Conservation (phyloP, 2,113 vertebrate genomes). For the Morone chrysops region DNA sequence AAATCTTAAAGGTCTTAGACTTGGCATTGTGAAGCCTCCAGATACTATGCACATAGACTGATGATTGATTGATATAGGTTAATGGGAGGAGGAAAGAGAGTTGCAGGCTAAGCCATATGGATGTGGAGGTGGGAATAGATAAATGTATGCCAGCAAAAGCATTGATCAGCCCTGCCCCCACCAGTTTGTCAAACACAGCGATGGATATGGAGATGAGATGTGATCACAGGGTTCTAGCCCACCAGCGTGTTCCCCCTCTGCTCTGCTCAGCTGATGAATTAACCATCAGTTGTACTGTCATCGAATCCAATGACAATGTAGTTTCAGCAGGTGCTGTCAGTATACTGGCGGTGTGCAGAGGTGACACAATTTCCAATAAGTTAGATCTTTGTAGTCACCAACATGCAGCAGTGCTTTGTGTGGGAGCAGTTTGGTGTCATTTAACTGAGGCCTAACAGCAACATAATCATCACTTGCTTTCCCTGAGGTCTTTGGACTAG, state of each 20-base stretch:
- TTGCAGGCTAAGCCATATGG: slow-evolving; percentile 28
- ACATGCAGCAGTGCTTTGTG: background rate
- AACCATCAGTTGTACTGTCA: slow-evolving; percentile 22
- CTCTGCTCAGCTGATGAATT: slow-evolving; percentile 46
- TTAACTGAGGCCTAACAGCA: background rate
- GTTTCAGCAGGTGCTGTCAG: slow-evolving; percentile 18
- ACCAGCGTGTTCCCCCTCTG: slow-evolving; percentile 8
- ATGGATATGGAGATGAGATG: slow-evolving; percentile 44
- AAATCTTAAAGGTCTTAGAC: background rate
- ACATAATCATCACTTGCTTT: background rate
- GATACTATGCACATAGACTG: background rate
- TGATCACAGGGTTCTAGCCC: slow-evolving; percentile 37
- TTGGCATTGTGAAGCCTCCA: slow-evolving; percentile 1
- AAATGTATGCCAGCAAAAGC: background rate
- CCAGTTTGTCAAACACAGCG: background rate
- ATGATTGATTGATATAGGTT: slow-evolving; percentile 37
- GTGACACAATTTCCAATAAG: background rate
- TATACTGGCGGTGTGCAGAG: background rate
- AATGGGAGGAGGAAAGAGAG: background rate
- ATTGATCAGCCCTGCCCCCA: slow-evolving; percentile 39
- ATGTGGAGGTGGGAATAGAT: slow-evolving; percentile 10
- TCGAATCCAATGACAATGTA: background rate
- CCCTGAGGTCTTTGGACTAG: background rate
- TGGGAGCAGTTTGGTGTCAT: background rate
- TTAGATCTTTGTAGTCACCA: background rate